Conservation (phyloP, 2,113 vertebrate genomes). For the Anguilla rostrata region DNA sequence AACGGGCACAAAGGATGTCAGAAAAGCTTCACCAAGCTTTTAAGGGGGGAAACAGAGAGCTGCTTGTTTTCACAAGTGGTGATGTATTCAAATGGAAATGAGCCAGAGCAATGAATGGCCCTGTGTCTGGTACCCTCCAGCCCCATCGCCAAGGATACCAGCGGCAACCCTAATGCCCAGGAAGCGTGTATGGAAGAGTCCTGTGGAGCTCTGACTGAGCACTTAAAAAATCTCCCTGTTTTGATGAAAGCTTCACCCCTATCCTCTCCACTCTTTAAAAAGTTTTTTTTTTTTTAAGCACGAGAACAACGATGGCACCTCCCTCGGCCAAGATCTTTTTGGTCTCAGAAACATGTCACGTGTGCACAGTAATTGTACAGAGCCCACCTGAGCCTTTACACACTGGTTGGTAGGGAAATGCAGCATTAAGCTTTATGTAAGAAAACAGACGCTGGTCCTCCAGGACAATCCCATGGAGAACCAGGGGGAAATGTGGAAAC, state of each 20-base stretch:
- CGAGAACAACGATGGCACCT: not conserved
- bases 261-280: not conserved
- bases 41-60: conserved; percentile 58
- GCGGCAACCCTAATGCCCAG: conserved; percentile 59
- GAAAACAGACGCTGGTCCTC: conserved; percentile 30
- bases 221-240: not conserved
- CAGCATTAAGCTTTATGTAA: conserved; percentile 45
- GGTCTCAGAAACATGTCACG: not conserved
- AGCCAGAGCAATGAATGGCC: conserved; percentile 57
- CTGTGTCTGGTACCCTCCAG: conserved; percentile 63
- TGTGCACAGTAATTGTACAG: not conserved
- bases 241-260: not conserved
- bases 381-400: conserved; percentile 58
- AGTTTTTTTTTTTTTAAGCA: not conserved
- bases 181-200: conserved; percentile 52
- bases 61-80: conserved; percentile 64
- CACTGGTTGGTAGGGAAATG: conserved; percentile 33
- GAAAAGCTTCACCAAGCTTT: conserved; percentile 23
- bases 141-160: conserved; percentile 71
- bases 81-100: conserved; percentile 73
- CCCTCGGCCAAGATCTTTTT: not conserved
- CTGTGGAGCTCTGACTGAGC: conserved; percentile 34
- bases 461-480: not conserved
- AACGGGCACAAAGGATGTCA: conserved; percentile 44
- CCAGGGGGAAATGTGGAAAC: conserved; percentile 29